Percentiles rank a stretch among this genome's conserved stretches.
These are phyloP conservation scores for Poicephalus meyeri DNA, from an alignment of 2,113 vertebrate genomes.

Conservation along the genomic window DNA sequence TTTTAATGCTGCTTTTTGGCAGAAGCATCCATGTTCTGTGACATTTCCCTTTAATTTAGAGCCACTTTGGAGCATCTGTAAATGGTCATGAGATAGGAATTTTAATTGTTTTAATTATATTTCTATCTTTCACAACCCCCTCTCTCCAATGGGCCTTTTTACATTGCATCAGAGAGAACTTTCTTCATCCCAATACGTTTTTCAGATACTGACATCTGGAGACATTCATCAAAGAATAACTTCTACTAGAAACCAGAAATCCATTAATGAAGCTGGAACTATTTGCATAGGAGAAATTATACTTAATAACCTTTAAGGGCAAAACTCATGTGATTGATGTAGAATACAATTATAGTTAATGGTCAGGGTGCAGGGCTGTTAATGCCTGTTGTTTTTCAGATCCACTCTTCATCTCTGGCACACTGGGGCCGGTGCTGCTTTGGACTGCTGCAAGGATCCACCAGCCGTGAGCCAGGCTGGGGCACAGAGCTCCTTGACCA, in stretches of 20 bases:
- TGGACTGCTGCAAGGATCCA: too few relatives aligned
- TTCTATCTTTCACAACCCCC: background rate
- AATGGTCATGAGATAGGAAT: constrained; percentile 64
- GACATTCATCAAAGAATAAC: constrained; percentile 65
- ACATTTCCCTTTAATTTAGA: constrained; percentile 68
- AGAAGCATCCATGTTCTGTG: constrained; percentile 54
- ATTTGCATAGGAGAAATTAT: constrained; percentile 69
- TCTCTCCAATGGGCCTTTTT: background rate
- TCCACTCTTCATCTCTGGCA: background rate
- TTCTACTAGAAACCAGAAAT: constrained; percentile 53
- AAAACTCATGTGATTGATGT: constrained; percentile 58
- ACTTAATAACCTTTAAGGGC: constrained; percentile 67
- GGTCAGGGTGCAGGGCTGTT: constrained; percentile 40
- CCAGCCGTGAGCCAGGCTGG: too few relatives aligned
- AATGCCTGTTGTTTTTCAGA: constrained; percentile 11
- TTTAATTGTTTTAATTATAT: constrained; percentile 71
- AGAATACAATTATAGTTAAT: constrained; percentile 64
- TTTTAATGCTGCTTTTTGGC: constrained; percentile 68
- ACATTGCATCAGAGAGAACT: background rate
- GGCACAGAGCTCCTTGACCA: too few relatives aligned
- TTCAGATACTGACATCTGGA: constrained; percentile 57
- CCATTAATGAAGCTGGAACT: constrained; percentile 66
- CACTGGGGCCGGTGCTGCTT: background rate
- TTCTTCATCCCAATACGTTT: constrained; percentile 28
- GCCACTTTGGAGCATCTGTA: constrained; percentile 58